Base-by-base conservation (phyloP, 2,888 invertebrate genomes). In the Dilophus febrilis region DNA sequence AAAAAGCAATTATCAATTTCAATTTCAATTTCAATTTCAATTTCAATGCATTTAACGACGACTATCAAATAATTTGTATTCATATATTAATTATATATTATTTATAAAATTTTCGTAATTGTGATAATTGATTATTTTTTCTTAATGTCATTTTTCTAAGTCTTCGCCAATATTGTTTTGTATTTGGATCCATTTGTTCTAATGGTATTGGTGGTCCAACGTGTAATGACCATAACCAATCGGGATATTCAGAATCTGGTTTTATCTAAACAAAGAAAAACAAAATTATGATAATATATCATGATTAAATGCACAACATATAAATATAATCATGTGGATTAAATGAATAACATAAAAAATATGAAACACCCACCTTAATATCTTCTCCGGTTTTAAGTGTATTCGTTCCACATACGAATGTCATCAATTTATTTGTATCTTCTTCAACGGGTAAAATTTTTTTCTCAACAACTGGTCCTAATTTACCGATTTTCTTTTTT, bases 201-300 rank as follows among this genome's bases (percentile, higher is more conserved):
- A 91, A 56, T 1, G 71, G 65, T 5, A 70, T 67, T 5, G 77
- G 67, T 5, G 67, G 59, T 3, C 77, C 81, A 13, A 71, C 71
- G 49, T 72, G 64, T 12, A 94, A 53, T 3, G 53, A 64, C 92
- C 91, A 94, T 43, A 95, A 64, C 94, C 94, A 95, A 2, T 79
- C 78, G 0, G 94, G 95, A 62, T 95, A 95, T 55, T 90, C 86
- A 17, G 66, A 67, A 53, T 86, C 81, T 1, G 77, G 70, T 56
- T 77, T 77, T 14, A 78, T 43, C 61, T 64, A 30, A 31, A 30
- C 45, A 16, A 19, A 37, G 14, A 30, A 26, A 31, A 35, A 14
- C 4, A 17, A 34, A 27, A 18, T 33, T 17, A 27, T 12, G 3
- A 26, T 2, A 29, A 35, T n/a, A 34, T 8, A 13, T 19, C 19